Base-by-base conservation (phyloP, 2,888 invertebrate species). In the Hedychridium roseum region DNA sequence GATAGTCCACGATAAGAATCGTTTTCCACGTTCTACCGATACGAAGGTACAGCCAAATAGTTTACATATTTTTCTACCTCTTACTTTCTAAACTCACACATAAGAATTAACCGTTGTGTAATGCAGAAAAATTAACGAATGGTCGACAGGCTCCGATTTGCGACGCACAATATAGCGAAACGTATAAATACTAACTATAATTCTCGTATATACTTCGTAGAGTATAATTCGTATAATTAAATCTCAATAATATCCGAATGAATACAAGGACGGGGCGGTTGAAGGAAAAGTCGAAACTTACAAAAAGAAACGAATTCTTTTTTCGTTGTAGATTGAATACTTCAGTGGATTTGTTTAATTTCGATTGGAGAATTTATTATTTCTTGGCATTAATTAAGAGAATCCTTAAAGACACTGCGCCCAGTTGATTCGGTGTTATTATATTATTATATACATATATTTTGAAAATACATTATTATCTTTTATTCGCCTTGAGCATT, bases 51-150 rank as follows among this genome's bases (percentile, higher is more conserved):
- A 50, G 47, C 41, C 44, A 43, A 40, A 42, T 56, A 45, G 42
- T 26, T 43, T 43, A 59, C 64, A 65, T 68, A 69, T 69, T 68
- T 69, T 69, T 69, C 60, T 69, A 69, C 60, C 60, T 60, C 60
- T 68, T 66, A 63, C 57, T 67, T 69, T 61, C 57, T 59, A 62
- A 61, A 55, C 36, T 55, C 57, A 38, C 40, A 38, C 47, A 53
- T 37, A 27, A 46, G 43, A 28, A 28, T 39, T 38, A 44, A 51
- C 50, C 15, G 17, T 52, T 50, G 46, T 40, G 41, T 49, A 49
- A 30, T 15, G 15, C 23, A 31, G 40, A 28, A 18, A 32, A 16
- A 41, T 11, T 32, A 31, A 21, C 43, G 18, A 45, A 40, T 51
- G 51, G 50, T 48, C 47, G 42, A 40, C 50, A 49, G 37, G 54